Conservation (phyloP, 2,888 invertebrate genomes). For the Hydropsyche betteni region DNA sequence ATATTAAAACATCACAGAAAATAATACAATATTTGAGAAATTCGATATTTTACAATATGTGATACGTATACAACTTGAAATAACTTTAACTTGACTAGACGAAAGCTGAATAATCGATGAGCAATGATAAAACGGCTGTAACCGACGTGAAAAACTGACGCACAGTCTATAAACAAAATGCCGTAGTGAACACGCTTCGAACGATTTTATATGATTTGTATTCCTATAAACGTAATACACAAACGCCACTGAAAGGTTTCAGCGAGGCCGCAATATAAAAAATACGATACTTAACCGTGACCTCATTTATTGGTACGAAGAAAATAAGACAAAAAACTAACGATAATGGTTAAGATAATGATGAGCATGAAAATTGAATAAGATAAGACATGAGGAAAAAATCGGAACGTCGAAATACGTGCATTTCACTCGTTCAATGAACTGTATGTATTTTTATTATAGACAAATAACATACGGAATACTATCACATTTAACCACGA, state of each 20-base stretch:
- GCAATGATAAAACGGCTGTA: no score
- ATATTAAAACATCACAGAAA: no score
- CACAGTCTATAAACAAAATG: no score
- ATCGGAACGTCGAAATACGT: neutral
- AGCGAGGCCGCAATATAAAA: constrained; percentile 12
- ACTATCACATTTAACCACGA: neutral
- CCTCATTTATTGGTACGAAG: neutral
- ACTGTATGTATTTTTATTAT: neutral
- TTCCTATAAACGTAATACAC: neutral
- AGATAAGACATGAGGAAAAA: neutral
- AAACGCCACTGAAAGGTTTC: constrained; percentile 7
- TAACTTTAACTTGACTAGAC: no score
- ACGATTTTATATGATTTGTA: constrained; percentile 5
- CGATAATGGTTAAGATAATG: neutral
- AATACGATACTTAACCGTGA: constrained; percentile 13
- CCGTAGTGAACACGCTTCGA: neutral
- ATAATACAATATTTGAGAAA: no score
- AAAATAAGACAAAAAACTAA: neutral
- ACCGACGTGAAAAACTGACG: no score
- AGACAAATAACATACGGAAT: neutral
- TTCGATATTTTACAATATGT: no score
- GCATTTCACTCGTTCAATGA: neutral
- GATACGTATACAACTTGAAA: no score
- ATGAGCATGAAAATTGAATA: neutral
- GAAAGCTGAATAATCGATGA: no score